Conservation (phyloP, 1,140 invertebrate genomes). For the Drosophila arizonae region DNA sequence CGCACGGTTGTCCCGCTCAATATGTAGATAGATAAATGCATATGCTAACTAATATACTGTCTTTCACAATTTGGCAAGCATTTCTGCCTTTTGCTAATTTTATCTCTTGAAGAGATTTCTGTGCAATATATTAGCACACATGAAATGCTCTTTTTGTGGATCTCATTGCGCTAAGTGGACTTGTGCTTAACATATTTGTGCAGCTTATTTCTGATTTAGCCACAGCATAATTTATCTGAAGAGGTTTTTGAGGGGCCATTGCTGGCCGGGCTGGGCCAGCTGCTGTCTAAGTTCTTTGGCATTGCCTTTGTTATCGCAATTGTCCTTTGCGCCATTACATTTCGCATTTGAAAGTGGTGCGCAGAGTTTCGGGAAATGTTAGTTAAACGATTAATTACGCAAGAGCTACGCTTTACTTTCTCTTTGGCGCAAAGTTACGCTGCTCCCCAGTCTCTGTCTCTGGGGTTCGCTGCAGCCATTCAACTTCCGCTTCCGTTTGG, state of each 20-base stretch:
- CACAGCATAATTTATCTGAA: conserved; percentile 26
- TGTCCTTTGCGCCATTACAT: conserved; percentile 40
- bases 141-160: not conserved
- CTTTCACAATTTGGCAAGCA: no score
- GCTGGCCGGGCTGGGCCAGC: not conserved
- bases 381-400: conserved; percentile 76
- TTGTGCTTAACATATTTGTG: conserved; percentile 1
- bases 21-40: no score
- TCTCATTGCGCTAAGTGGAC: not conserved
- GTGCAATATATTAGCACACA: not conserved
- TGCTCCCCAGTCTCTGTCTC: not conserved
- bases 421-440: conserved; percentile 13
- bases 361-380: conserved; percentile 58
- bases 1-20: no score
- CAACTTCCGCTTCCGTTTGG: conserved; percentile 35
- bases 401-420: conserved; percentile 51
- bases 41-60: no score
- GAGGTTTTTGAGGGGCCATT: not conserved
- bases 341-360: conserved; percentile 35
- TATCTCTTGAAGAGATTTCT: not conserved
- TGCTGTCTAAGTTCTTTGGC: conserved; percentile 8
- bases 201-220: conserved; percentile 8
- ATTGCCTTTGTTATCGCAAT: conserved; percentile 44
- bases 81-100: no score
- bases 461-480: conserved; percentile 26